phyloP scores from a whole-genome alignment of 2,113 vertebrate genomes.

The Eurypyga helias region DNA sequence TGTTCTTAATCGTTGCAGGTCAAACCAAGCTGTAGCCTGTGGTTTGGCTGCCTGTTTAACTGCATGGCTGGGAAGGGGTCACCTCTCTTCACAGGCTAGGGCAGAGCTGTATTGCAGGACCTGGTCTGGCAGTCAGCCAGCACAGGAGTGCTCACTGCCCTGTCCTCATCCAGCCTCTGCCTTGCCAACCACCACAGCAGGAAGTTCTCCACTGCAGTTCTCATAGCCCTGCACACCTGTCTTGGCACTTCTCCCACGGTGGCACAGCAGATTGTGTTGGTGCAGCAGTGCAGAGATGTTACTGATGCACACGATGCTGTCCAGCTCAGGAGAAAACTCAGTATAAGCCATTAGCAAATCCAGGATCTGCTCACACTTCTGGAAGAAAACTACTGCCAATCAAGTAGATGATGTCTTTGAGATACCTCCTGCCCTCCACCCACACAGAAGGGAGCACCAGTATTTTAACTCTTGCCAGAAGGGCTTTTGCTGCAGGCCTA shows the following conservation, averaged over 20 bases:
- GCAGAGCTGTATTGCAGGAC: background rate
- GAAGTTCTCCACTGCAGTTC: too few species aligned
- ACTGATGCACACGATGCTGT: fast-evolving
- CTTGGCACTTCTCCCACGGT: fast-evolving
- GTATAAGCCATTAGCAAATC: background rate
- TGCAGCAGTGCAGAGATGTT: background rate
- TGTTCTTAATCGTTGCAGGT: background rate
- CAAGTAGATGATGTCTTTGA: fast-evolving
- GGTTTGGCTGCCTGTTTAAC: background rate
- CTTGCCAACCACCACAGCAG: fast-evolving
- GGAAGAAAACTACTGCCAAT: background rate
- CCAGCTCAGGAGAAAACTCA: background rate
- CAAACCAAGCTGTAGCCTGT: background rate
- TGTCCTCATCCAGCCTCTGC: too few species aligned
- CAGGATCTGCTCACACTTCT: background rate
- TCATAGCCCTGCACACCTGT: fast-evolving
- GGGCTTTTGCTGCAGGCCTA: background rate
- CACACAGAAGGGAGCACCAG: background rate
- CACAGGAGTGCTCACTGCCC: fast-evolving
- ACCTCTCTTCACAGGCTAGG: background rate
- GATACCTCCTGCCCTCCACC: background rate
- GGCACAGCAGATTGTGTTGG: fast-evolving
- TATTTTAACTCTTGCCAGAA: background rate
- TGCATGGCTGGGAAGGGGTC: background rate
- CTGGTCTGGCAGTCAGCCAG: background rate